A percentile compares a stretch with the other conserved stretches of the same genome.
Evolutionary conservation across 2,888 invertebrate species (phyloP).

Genomic region (Euplagia quadripunctaria): DNA sequence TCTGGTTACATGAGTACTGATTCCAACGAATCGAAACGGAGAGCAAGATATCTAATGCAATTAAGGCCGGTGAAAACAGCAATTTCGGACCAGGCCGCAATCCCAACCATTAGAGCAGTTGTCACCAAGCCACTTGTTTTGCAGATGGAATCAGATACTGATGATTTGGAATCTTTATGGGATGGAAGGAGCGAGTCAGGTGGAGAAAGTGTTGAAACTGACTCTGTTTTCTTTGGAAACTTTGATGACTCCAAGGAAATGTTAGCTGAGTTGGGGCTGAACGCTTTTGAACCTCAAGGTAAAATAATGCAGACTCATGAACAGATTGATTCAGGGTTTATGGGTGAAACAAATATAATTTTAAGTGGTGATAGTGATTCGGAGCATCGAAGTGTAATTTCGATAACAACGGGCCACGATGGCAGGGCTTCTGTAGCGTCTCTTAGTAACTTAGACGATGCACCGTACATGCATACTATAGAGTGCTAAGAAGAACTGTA

Average conservation of each 20-base stretch:
- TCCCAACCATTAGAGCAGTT: conserved; percentile 54
- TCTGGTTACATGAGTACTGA: conserved; percentile 96
- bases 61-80: conserved; percentile 69
- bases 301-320: conserved; percentile 67
- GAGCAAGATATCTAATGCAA: conserved; percentile 82
- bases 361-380: conserved; percentile 84
- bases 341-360: conserved; percentile 82
- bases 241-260: conserved; percentile 84
- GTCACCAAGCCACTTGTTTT: conserved; percentile 65
- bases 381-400: conserved; percentile 83
- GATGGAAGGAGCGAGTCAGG: conserved; percentile 95
- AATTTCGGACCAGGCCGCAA: conserved; percentile 61
- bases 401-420: conserved; percentile 78
- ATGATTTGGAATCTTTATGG: conserved; percentile 92
- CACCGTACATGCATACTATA: conserved; percentile 75
- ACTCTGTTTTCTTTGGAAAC: conserved; percentile 94
- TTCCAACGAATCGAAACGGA: conserved; percentile 89
- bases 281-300: conserved; percentile 64
- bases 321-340: conserved; percentile 82
- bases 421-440: conserved; percentile 74
- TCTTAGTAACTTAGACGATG: conserved; percentile 72
- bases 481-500: conserved; percentile 68
- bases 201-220: conserved; percentile 95
- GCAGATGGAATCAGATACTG: conserved; percentile 88
- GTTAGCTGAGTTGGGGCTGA: conserved; percentile 74